phyloP scores from a whole-genome alignment of 1,140 invertebrate genomes.

The Anastatus disparis region DNA sequence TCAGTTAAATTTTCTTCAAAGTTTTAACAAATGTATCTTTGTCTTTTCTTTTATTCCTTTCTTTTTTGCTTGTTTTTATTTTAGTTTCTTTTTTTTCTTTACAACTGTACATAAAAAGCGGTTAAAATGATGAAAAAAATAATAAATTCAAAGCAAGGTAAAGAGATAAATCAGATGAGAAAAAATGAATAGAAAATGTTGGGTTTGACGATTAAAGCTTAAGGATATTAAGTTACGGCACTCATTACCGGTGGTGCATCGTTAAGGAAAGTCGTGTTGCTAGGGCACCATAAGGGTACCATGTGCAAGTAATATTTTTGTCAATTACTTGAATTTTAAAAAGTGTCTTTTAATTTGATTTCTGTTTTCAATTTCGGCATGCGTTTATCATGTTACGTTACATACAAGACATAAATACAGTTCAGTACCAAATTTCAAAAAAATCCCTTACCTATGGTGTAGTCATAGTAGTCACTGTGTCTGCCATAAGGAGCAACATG shows the following conservation, averaged over 20 bases:
- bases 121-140: conserved; percentile 2
- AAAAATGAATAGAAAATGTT: too few relatives aligned
- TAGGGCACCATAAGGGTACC: too few relatives aligned
- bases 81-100: too few relatives aligned
- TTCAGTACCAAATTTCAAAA: background rate
- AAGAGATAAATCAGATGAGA: background rate
- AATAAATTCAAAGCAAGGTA: too few relatives aligned
- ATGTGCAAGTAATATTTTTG: too few relatives aligned
- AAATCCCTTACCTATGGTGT: conserved; percentile 49
- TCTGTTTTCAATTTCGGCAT: too few relatives aligned
- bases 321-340: too few relatives aligned
- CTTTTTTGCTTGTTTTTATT: background rate
- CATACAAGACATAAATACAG: background rate
- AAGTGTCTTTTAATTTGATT: too few relatives aligned
- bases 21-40: conserved; percentile 1
- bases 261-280: too few relatives aligned
- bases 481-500: conserved; percentile 46
- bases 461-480: conserved; percentile 56
- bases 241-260: background rate
- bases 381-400: too few relatives aligned
- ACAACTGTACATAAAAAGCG: background rate
- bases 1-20: conserved; percentile 4
- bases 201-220: background rate
- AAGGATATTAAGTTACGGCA: background rate
- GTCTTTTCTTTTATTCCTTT: background rate